Percentiles rank a stretch among this genome's conserved stretches.
These are phyloP conservation scores for Amazona ochrocephala DNA, from an alignment of 2,797 vertebrate species.

Conservation along the genomic window DNA sequence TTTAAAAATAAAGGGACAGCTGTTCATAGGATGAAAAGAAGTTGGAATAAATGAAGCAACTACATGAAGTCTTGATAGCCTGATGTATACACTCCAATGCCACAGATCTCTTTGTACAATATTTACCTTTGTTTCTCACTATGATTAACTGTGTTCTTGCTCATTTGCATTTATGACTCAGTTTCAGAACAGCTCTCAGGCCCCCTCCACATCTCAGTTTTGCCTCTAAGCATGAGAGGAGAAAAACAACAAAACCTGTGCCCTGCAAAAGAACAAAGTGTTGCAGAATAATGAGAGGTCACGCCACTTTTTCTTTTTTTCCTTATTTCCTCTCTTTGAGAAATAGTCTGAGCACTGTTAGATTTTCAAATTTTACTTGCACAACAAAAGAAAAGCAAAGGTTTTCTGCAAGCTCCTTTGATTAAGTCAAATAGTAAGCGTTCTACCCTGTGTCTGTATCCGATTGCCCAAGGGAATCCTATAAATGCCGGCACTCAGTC, in stretches of 20 bases:
- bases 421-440: not conserved
- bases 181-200: constrained; percentile 26
- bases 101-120: not conserved
- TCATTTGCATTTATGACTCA: not conserved
- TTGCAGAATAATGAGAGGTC: not conserved
- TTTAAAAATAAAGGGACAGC: constrained; percentile 37
- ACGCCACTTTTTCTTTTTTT: not conserved
- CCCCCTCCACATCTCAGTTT: constrained; percentile 7
- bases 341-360: not conserved
- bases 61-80: not conserved
- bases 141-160: constrained; percentile 35
- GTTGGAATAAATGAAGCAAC: not conserved
- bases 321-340: not conserved
- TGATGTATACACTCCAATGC: not conserved
- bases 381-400: not conserved
- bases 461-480: not conserved
- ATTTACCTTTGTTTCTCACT: constrained; percentile 50
- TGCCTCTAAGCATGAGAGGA: not conserved
- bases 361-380: not conserved
- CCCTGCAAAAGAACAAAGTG: not conserved
- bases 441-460: not conserved
- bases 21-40: constrained; percentile 22
- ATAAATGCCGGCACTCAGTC: not conserved
- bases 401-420: not conserved
- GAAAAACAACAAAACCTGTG: not conserved